Evolutionary conservation across 2,888 invertebrate genomes (phyloP), one percentile per base, ranked within the genome.

Genomic region (Amblyjoppa fuscipennis): DNA sequence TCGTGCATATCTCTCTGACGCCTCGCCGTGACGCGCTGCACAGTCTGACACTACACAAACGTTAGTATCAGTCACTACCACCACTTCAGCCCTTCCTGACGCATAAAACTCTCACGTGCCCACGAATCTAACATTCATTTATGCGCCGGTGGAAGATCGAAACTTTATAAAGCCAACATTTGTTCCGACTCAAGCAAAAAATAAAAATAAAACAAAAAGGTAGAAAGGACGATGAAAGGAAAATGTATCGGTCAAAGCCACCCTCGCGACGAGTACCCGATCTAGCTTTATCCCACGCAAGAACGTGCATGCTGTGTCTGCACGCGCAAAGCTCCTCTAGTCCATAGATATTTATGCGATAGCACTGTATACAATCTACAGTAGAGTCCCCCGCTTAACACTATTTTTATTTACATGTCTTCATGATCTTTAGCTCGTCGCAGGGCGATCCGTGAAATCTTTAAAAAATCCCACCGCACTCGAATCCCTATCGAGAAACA

Each of bases 141-240:
- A 90, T 89, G 85, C 89, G 81, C 16, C 56, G 49, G 31, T 84
- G 78, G 85, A 83, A 81, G 88, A 89, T 91, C 87, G 87, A 89
- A 90, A 91, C 89, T 91, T 90, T 91, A 89, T 90, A 89, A 89
- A 89, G 87, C 89, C 82, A 89, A 89, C 92, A 91, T 93, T 92
- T 90, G 90, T 92, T 90, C 84, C 83, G 73, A 76, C 83, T n/a
- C 31, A 25, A 53, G 41, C 25, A 38, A 80, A 53, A 64, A 68
- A 59, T 7, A 56, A 53, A 53, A 28, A 13, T 16, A 59, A 59
- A 59, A 4, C 11, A 28, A 31, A 45, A 71, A 51, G 3, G n/a
- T 20, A 3, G 45, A 0, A 16, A 49, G 45, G 45, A 45, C 25
- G 75, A 53, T 28, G 64, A 56, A 64, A 20, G 66, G 41, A 68